Base-by-base conservation (phyloP, 1,140 invertebrate genomes). In the Panulirus ornatus region DNA sequence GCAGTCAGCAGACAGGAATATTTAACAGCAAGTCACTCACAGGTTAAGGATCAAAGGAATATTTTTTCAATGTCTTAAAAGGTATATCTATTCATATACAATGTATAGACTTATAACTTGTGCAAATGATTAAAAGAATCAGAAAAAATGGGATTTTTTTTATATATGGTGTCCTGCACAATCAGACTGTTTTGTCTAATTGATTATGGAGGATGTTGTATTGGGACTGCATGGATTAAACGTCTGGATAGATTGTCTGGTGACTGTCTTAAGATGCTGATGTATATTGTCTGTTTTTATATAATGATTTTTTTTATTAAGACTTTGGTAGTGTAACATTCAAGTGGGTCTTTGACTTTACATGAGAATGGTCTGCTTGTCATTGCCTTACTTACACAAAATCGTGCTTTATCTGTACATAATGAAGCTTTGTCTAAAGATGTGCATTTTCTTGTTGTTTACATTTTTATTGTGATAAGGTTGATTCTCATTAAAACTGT, bases 381-480 rank as follows among this genome's bases (percentile, higher is more conserved):
- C 71, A 76, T 58, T 86, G 84, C 84, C 84, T 86, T 86, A 86
- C 71, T 82, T 82, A 86, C 73, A 86, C 71, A 86, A 58, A 76
- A 86, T 86, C 73, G 84, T 86, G 84, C 84, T 86, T 86, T 86
- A 86, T 76, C 84, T 86, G 84, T 86, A 86, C 44, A 86, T 86
- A 86, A n/a, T 73, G 44, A 58, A 58, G 84, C 84, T 86, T 86
- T 47, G 47, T 86, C 73, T 58, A 73, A 73, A 36, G 73, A 58
- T 73, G 66, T 83, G 81, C n/a, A 51, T 58, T 19, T 16, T 70
- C 30, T 44, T 78, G 71, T 76, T 76, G 71, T 76, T 76, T 76
- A 76, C 47, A 38, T 76, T 86, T 76, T 51, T 86, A 75, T 75
- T 51, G 71, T 54, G 38, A 54, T 73, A 75, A n/a, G 51, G 71